These are phyloP conservation scores for Camponotus pennsylvanicus DNA, from an alignment of 1,140 invertebrate species.

Conservation along the genomic window DNA sequence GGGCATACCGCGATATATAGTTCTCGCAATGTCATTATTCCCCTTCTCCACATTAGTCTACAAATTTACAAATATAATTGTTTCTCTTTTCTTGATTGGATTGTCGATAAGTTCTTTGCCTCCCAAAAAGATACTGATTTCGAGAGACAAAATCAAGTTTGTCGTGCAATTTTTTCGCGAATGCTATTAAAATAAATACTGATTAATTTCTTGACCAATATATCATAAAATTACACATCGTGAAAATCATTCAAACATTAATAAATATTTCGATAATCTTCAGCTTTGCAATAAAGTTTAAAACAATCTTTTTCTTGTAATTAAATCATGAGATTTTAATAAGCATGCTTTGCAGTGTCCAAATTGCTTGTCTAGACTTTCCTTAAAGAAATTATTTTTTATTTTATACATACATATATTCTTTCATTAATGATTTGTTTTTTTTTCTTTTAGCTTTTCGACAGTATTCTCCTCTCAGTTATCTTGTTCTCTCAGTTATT, in stretches of 20 bases:
- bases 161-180: not conserved
- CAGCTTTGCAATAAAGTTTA: not conserved
- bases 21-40: constrained; percentile 58
- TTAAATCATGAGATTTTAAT: not conserved
- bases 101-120: constrained; percentile 62
- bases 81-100: constrained; percentile 40
- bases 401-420: constrained; percentile 56
- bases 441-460: constrained; percentile 27
- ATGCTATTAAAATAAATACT: not conserved
- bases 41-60: not conserved
- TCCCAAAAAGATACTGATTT: not conserved
- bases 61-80: constrained; percentile 67
- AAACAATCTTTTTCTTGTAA: too few relatives aligned
- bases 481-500: not conserved
- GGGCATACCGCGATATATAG: constrained; percentile 53
- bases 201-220: not conserved
- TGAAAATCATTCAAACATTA: too few relatives aligned
- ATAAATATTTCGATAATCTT: not conserved
- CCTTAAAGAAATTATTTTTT: not conserved
- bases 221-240: too few relatives aligned
- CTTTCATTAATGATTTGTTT: constrained; percentile 68
- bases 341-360: not conserved
- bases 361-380: not conserved
- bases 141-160: not conserved
- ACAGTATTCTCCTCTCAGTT: not conserved